Evolutionary conservation across 2,113 vertebrate genomes (phyloP), one percentile per base, ranked within the genome.

Genomic region (Mirza zaza): DNA sequence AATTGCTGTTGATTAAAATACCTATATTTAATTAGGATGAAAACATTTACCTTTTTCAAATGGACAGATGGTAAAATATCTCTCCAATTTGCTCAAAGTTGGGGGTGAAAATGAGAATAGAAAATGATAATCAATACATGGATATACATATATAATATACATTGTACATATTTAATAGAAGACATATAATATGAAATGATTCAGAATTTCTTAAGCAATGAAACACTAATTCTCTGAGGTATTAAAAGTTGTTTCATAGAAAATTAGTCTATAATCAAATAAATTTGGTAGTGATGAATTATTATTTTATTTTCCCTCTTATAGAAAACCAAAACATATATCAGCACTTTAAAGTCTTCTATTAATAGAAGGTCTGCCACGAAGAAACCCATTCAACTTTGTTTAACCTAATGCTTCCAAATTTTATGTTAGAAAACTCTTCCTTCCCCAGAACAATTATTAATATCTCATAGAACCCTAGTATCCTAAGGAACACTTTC

Each of bases 331-430:
- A 34, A 67, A 88, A n/a, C 52, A 87, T n/a, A 52, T 55, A 45
- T 76, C 93, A 89, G 15, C 8, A 61, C 25, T 86, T 67, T 87
- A 77, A 83, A 87, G 21, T 61, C 67, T 90, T 79, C 57, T 45
- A 57, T 21, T 21, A 57, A 21, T 57, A 52, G 14, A 94, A 92
- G 13, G 83, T 90, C 81, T 91, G 36, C 23, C 17, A 14, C 59
- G 93, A 94, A 85, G 83, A 88, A 96, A 92, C 12, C 21, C 27
- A 81, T 84, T 96, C 63, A 75, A 90, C n/a, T 88, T 29, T 79
- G 52, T 73, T 95, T 87, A 87, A 73, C 36, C 8, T 34, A 23
- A 59, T 81, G 34, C 18, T 87, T 93, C 23, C 29, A 36, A 76
- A 90, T 94, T 6, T 65, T 80, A 34, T 84, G 20, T 88, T 96